Conservation (phyloP, 2,888 invertebrate species). For the Caenorhabditis doughertyi region DNA sequence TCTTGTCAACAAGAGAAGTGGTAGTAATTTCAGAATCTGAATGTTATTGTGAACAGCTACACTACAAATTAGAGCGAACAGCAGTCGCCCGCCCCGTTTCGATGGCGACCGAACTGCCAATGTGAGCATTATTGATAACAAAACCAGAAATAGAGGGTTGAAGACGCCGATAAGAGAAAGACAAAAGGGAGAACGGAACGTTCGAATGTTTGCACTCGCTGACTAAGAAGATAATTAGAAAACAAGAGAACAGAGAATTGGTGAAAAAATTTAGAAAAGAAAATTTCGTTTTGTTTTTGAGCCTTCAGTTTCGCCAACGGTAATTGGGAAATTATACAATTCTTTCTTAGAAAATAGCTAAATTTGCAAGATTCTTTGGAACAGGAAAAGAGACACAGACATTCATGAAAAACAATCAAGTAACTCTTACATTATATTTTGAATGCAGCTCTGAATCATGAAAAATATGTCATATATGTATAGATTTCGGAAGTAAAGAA, state of each 20-base stretch:
- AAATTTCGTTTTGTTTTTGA: conserved; percentile 14
- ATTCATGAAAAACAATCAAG: too few relatives aligned
- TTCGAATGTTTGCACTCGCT: conserved; percentile 39
- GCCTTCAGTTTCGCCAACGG: background rate
- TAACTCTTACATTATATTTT: background rate
- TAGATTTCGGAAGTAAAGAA: background rate
- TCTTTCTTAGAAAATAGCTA: background rate
- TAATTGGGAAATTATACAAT: conserved; percentile 6
- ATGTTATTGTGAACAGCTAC: conserved; percentile 10
- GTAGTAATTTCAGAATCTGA: conserved; percentile 6
- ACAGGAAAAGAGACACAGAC: background rate
- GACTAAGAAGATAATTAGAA: conserved; percentile 51
- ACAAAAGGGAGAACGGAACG: conserved; percentile 24
- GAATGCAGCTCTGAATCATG: background rate
- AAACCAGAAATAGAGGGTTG: conserved; percentile 1
- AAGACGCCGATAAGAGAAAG: conserved; percentile 7
- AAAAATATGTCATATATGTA: too few relatives aligned
- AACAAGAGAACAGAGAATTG: conserved; percentile 4
- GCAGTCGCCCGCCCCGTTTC: conserved; percentile 18
- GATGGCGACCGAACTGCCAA: conserved; percentile 36
- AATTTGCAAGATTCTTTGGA: background rate
- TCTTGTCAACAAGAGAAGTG: conserved; percentile 14
- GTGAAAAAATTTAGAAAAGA: background rate
- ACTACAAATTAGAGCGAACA: conserved; percentile 15
- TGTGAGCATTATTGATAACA: conserved; percentile 45